These are phyloP conservation scores for Triplophysa siluroides DNA, from an alignment of 2,113 vertebrate species.

Conservation along the genomic window DNA sequence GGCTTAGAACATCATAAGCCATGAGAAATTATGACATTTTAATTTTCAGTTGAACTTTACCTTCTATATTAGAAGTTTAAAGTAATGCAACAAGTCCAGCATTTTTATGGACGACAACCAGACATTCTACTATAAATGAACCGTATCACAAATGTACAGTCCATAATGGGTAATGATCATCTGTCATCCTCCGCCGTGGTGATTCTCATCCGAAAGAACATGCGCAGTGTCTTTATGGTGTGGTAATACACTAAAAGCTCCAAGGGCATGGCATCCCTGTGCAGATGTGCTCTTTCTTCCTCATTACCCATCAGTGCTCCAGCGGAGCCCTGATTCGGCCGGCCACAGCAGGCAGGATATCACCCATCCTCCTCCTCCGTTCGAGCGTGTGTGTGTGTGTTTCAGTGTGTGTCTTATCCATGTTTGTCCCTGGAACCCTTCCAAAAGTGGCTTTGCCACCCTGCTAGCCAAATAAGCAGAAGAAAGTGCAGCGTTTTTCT, in stretches of 20 bases:
- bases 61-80: neutral
- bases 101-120: neutral
- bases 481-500: slow-evolving; percentile 85
- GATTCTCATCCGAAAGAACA: slow-evolving; percentile 28
- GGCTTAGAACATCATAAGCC: too few species aligned
- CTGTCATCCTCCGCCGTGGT: slow-evolving; percentile 42
- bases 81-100: neutral
- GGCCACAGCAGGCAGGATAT: slow-evolving; percentile 50
- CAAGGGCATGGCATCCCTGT: slow-evolving; percentile 56
- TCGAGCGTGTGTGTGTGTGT: slow-evolving; percentile 28
- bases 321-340: slow-evolving; percentile 48
- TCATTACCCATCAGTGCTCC: slow-evolving; percentile 71
- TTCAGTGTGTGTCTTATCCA: slow-evolving; percentile 34
- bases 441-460: slow-evolving; percentile 69
- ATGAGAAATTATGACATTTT: too few species aligned
- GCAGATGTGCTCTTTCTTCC: slow-evolving; percentile 73
- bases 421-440: slow-evolving; percentile 69
- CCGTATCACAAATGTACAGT: slow-evolving; percentile 34
- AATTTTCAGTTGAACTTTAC: neutral
- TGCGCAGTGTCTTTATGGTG: slow-evolving; percentile 29
- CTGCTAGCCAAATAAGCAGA: slow-evolving; percentile 74
- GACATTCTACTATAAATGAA: slow-evolving; percentile 29
- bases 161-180: slow-evolving; percentile 34
- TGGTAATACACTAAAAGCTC: slow-evolving; percentile 45
- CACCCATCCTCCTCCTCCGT: slow-evolving; percentile 40